Base-by-base conservation (phyloP, 2,888 invertebrate species). In the Hoplodrina blanda region DNA sequence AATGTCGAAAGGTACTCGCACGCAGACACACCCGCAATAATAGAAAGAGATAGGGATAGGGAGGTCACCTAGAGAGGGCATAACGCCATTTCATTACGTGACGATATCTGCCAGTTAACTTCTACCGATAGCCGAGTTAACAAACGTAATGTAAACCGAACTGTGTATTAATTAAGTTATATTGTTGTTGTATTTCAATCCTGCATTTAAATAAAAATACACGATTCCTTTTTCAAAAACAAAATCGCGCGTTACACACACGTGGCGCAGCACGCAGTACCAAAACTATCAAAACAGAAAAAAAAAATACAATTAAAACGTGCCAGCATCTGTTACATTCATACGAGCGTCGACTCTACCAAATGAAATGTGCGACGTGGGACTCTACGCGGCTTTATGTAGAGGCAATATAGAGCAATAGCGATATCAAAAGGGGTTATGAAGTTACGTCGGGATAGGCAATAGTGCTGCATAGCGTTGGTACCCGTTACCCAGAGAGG, bases 301-400 rank as follows among this genome's bases (percentile, higher is more conserved):
- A 75, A n/a, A 44, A 62, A 63, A 56, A 71, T 57, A 62, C 54
- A 76, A 64, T 67, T 62, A 67, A 67, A 79, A 66, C 25, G 17
- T 46, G 13, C 62, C 54, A 67, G 52, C 80, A 67, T 66, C 56
- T 80, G 80, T 80, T 70, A 76, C 80, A 67, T 71, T 59, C 66
- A 64, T 55, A 56, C 57, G 41, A 78, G 63, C 19, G 15, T 44
- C 46, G 62, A 62, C 44, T 55, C 55, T 69, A 33, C 59, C 37
- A 60, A 71, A 76, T 79, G 63, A 78, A 78, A 64, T 62, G 56
- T 59, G 54, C 19, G 56, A 44, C 37, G 54, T 55, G 54, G n/a
- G 53, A 37, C 44, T 65, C 59, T 60, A 66, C 61, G 30, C 15
- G 15, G 56, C 60, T 79, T 49, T 76, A 71, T 71, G 30, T 63